These are phyloP conservation scores for Gambusia holbrooki DNA, from an alignment of 2,113 vertebrate genomes.

Conservation along the genomic window DNA sequence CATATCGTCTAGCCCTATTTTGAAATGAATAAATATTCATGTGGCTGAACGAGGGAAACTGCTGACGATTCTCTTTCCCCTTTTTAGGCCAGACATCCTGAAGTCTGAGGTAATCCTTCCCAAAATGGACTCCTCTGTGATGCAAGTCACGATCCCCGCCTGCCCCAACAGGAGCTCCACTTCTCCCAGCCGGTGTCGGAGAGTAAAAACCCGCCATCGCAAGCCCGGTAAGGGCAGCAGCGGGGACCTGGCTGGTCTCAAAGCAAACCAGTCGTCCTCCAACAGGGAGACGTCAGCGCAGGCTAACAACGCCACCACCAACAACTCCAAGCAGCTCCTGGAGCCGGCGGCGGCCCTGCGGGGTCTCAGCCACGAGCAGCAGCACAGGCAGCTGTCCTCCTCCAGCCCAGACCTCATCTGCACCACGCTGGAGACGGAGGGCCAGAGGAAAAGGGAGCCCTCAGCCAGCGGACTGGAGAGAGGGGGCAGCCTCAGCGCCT, in stretches of 20 bases:
- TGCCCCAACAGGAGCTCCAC: constrained; percentile 88
- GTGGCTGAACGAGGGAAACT: constrained; percentile 5
- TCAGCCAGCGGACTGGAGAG: constrained; percentile 64
- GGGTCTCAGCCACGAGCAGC: constrained; percentile 85
- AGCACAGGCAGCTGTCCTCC: constrained; percentile 87
- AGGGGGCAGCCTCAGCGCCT: constrained; percentile 75
- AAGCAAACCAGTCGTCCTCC: constrained; percentile 78
- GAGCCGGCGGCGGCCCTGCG: constrained; percentile 82
- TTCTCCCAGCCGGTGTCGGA: constrained; percentile 88
- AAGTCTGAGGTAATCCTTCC: constrained; percentile 93
- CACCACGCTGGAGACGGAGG: constrained; percentile 83
- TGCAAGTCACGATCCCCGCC: constrained; percentile 88
- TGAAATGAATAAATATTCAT: constrained; percentile 23
- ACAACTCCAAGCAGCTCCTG: constrained; percentile 78
- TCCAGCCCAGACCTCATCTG: constrained; percentile 93
- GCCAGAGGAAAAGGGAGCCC: constrained; percentile 70
- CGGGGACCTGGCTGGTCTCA: constrained; percentile 87
- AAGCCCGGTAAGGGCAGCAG: constrained; percentile 90
- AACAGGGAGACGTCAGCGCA: constrained; percentile 53
- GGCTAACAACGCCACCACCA: constrained; percentile 45
- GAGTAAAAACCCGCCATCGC: constrained; percentile 89
- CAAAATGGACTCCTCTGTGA: constrained; percentile 90
- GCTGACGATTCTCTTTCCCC: constrained; percentile 23
- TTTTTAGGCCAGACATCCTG: constrained; percentile 89
- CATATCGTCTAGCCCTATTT: neutral